Base-by-base conservation (phyloP, 64 coral and sea anemone genomes). In the Astreopora myriophthalma region DNA sequence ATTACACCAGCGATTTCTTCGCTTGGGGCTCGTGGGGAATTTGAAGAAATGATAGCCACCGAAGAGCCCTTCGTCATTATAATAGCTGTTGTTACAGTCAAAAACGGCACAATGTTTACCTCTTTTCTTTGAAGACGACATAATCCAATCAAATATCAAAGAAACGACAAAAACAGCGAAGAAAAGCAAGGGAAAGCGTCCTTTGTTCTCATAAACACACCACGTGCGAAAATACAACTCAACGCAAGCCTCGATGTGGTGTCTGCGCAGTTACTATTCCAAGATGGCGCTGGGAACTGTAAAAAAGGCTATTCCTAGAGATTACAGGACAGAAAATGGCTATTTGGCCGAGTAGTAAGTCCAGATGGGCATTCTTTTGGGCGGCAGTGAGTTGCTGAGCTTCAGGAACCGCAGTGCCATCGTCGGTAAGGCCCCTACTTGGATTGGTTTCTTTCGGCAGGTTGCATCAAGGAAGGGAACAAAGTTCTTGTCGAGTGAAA, bases 1-100 rank as follows among this genome's bases (percentile, higher is more conserved):
- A 92, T 85, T 85, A 52, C 89, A 85, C 89, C 55, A 74, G 16
- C 79, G 52, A 33, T 75, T 55, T 85, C 89, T 22, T 52, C 16
- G 25, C 44, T 76, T 13, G 3, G 8, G 22, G 58, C 49, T 40
- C 46, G 64, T 80, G 6, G 61, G 75, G 39, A 90, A 90, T 33
- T 13, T 28, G 34, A 90, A 71, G 88, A 90, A 90, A 70, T 48
- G 60, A 9, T 48, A 58, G 11, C 37, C 51, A 48, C 60, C 48
- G 31, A 5, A 57, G 19, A 31, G 22, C 36, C 74, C 74, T 22
- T 80, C 34, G 46, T 52, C 23, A 44, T 79, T 60, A 24, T 89
- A 89, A 61, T 30, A 77, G 48, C 31, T 89, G 28, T 77, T 89
- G 6, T 51, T 55, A 62, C 87, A 89, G 20, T 38, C 32, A 49